Conservation (phyloP, 2,888 invertebrate species). For the Terebella lapidaria region DNA sequence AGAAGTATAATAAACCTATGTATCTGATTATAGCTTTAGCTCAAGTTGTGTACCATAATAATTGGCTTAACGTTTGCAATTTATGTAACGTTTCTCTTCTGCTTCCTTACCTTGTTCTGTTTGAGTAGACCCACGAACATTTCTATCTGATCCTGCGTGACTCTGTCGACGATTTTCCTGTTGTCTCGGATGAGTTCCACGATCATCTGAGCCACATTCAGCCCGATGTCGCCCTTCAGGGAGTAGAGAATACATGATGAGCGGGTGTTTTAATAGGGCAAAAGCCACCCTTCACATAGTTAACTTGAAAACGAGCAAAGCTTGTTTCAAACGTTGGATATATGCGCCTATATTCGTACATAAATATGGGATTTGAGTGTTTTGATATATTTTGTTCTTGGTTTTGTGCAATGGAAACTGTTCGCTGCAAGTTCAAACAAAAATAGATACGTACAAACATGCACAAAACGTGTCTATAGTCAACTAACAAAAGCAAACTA, state of each 20-base stretch:
- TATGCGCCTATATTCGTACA: background rate
- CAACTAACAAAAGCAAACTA: no score
- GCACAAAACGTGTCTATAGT: no score
- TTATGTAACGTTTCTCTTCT: no score
- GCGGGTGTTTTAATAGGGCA: background rate
- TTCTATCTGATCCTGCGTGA: conserved; percentile 51
- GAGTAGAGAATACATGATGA: background rate
- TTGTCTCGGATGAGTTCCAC: conserved; percentile 53
- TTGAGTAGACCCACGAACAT: conserved; percentile 49
- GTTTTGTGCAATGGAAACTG: no score
- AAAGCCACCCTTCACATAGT: background rate
- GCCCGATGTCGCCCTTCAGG: conserved; percentile 50
- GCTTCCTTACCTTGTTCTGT: conserved; percentile 42
- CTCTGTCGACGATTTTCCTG: conserved; percentile 52
- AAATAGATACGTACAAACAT: background rate
- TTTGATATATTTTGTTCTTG: background rate
- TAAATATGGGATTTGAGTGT: background rate
- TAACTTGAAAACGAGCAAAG: background rate
- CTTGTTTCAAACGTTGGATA: background rate
- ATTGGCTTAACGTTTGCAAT: no score
- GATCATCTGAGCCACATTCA: conserved; percentile 53
- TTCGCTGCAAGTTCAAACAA: no score
- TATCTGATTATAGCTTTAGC: no score
- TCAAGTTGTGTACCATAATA: no score
- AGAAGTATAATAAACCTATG: background rate